Percentiles rank a stretch among this genome's conserved stretches.
These are phyloP conservation scores for Loripinus fragilis DNA, from an alignment of 2,888 invertebrate genomes.

Conservation along the genomic window DNA sequence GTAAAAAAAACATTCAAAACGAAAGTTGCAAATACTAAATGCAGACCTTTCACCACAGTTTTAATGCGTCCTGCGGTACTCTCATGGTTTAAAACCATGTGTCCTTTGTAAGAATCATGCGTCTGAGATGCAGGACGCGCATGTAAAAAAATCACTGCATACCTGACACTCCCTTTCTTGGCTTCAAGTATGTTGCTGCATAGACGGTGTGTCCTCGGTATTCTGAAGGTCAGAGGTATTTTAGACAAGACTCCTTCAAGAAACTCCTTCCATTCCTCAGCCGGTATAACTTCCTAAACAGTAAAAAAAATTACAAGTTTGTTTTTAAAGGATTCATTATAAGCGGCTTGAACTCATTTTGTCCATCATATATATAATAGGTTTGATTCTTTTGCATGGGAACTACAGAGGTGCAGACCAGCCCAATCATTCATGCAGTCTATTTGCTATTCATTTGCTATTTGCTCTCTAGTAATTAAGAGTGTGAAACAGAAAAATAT, in stretches of 20 bases:
- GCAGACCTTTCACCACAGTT: too few species aligned
- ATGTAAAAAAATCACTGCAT: too few species aligned
- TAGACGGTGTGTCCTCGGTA: not conserved
- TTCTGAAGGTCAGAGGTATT: not conserved
- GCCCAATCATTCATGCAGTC: not conserved
- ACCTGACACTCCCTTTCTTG: constrained; percentile 4
- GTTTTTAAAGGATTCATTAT: not conserved
- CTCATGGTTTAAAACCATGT: too few species aligned
- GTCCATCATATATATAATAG: not conserved
- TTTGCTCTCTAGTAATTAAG: not conserved
- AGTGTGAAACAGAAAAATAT: too few species aligned
- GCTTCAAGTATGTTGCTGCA: not conserved
- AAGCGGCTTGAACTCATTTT: not conserved
- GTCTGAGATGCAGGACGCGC: too few species aligned
- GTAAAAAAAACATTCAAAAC: too few species aligned
- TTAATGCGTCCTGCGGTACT: too few species aligned
- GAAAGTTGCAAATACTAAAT: too few species aligned
- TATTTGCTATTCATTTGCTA: not conserved
- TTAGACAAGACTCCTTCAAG: not conserved
- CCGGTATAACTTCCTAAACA: not conserved
- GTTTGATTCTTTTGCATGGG: not conserved
- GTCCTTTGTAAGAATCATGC: too few species aligned
- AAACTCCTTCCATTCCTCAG: not conserved
- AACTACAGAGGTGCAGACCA: not conserved
- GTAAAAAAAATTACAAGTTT: not conserved